Percentiles rank a stretch among this genome's conserved stretches.
Evolutionary conservation across 1,140 invertebrate species (phyloP).

Genomic region (Elymnias hypermnestra): DNA sequence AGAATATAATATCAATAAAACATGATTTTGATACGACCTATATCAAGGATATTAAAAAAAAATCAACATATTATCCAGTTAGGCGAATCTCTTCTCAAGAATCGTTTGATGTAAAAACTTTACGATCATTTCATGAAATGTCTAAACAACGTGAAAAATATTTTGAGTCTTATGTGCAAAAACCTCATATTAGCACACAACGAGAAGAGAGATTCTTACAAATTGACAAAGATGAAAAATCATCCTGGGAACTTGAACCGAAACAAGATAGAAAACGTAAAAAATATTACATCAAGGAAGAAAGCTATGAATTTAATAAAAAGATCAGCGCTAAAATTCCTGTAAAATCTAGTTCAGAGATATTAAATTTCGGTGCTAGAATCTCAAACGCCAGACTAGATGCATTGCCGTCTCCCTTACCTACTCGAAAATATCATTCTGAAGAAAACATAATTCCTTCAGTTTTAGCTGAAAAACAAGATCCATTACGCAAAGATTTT

Average conservation of each 20-base stretch:
- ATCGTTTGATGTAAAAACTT: neutral
- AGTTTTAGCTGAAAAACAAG: neutral
- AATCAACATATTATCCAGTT: neutral
- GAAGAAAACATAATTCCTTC: neutral
- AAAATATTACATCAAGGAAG: neutral
- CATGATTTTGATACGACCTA: neutral
- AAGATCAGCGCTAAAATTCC: neutral
- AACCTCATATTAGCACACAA: no score
- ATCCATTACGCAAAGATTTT: slow-evolving; percentile 21
- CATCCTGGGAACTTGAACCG: neutral
- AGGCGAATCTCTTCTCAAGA: neutral
- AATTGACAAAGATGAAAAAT: neutral
- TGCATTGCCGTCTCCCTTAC: neutral
- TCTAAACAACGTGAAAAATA: neutral
- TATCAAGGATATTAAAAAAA: no score
- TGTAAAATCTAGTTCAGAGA: neutral
- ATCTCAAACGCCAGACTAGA: neutral
- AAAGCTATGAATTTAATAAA: neutral
- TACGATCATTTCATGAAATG: neutral
- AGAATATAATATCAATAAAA: neutral
- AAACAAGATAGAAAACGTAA: neutral
- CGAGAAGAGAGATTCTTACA: no score
- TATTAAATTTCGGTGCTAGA: neutral
- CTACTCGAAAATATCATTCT: neutral
- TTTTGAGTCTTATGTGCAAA: neutral